Conservation (phyloP, 2,113 vertebrate species). For the Pyxicephalus adspersus region DNA sequence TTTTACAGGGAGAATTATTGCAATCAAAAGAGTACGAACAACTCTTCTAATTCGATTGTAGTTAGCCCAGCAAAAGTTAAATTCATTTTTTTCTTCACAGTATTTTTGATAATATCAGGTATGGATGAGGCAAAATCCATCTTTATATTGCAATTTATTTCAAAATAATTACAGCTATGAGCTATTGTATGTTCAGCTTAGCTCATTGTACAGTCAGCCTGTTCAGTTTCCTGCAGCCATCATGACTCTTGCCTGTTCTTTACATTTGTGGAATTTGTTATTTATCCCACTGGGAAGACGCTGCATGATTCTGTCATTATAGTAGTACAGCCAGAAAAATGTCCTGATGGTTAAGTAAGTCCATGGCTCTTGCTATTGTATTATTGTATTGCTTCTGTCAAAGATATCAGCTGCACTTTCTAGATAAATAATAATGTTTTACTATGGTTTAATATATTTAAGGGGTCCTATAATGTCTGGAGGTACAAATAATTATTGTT, state of each 20-base stretch:
- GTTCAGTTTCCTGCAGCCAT: not conserved
- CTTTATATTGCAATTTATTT: not conserved
- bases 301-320: not conserved
- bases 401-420: too few species aligned
- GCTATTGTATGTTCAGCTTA: not conserved
- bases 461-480: too few species aligned
- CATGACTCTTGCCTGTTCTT: not conserved
- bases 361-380: too few species aligned
- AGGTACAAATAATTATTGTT: too few species aligned
- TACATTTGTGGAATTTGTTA: constrained; percentile 10
- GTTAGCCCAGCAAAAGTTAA: not conserved
- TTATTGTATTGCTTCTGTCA: too few species aligned
- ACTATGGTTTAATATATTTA: too few species aligned
- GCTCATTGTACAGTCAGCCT: not conserved
- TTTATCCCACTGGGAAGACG: constrained; percentile 1
- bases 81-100: not conserved
- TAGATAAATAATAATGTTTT: too few species aligned
- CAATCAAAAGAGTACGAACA: too few species aligned
- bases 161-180: not conserved
- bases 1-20: too few species aligned
- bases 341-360: too few species aligned
- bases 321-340: constrained; percentile 6
- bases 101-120: not conserved
- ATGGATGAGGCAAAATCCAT: not conserved
- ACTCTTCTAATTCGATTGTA: too few species aligned